Evolutionary conservation across 1,140 invertebrate genomes (phyloP), one percentile per base, ranked within the genome.

Genomic region (Nylanderia fulva): DNA sequence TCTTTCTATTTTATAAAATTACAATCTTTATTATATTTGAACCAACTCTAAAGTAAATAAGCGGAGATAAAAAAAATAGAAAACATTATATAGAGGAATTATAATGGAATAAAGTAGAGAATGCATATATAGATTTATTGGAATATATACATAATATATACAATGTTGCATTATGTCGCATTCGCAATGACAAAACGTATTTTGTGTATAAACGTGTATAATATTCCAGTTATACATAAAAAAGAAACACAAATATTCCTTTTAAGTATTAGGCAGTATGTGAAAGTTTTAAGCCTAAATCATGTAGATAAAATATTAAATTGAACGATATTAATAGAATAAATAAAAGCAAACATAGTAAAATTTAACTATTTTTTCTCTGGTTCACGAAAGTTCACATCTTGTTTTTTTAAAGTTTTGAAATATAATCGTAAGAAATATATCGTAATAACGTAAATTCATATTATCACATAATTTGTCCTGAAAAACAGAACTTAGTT

Each of bases 31-130:
- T 54, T 72, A 36, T 2, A 58, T 29, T 13, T 42, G 1, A 61
- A 42, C n/a, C 15, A 54, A 29, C 7, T 29, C 9, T 61, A 60
- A 13, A 39, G n/a, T 42, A 18, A 61, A 21, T 75, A n/a, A 76
- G 15, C 18, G 9, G 11, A 61, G 1, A 63, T 33, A 61, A 61
- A 11, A 3, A 60, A 27, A 29, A 4, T 15, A 61, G 13, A 27
- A 27, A 27, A 60, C 1, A 27, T 54, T 21, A 33, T 29, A 11
- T 29, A 11, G 24, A 36, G 9, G 0, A 74, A 75, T 61, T 42
- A 75, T 29, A 58, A 56, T 3, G 18, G 15, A 39, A 74, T 56
- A 61, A 60, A 42, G 6, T 76, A 45, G 2, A 75, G 24, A 76
- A 45, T 5, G 1, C 9, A 63, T 13, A 29, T 21, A 29, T 2